Evolutionary conservation across 2,797 vertebrate species (phyloP).

Genomic region (Neomorphus geoffroyi): DNA sequence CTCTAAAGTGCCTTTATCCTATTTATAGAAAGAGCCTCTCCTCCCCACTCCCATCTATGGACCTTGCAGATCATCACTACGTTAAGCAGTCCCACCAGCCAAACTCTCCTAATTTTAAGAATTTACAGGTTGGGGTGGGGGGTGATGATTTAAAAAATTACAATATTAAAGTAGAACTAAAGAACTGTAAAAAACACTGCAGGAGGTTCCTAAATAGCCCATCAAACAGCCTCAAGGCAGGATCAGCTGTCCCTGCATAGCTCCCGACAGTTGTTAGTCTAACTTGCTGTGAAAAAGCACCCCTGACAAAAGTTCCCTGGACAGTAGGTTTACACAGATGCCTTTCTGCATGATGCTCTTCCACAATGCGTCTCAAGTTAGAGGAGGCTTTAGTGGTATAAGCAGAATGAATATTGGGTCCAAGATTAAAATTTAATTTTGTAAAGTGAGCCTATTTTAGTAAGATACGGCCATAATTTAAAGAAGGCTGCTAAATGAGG

Average conservation of each 20-base stretch:
- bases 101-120: background rate
- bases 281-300: background rate
- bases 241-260: background rate
- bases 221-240: background rate
- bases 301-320: background rate
- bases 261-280: fast-evolving
- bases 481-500: background rate
- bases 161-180: background rate
- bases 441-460: background rate
- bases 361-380: background rate
- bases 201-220: background rate
- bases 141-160: background rate
- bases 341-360: background rate
- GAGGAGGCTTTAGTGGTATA: background rate
- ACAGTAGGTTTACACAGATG: background rate
- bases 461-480: background rate
- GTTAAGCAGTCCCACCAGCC: background rate
- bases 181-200: background rate
- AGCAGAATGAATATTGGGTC: background rate
- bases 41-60: fast-evolving
- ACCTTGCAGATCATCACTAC: background rate
- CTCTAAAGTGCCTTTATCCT: background rate
- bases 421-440: background rate
- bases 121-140: background rate
- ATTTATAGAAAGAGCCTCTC: background rate